Evolutionary conservation across 2,113 vertebrate genomes (phyloP), one percentile per base, ranked within the genome.

Genomic region (Muntiacus muntjak): DNA sequence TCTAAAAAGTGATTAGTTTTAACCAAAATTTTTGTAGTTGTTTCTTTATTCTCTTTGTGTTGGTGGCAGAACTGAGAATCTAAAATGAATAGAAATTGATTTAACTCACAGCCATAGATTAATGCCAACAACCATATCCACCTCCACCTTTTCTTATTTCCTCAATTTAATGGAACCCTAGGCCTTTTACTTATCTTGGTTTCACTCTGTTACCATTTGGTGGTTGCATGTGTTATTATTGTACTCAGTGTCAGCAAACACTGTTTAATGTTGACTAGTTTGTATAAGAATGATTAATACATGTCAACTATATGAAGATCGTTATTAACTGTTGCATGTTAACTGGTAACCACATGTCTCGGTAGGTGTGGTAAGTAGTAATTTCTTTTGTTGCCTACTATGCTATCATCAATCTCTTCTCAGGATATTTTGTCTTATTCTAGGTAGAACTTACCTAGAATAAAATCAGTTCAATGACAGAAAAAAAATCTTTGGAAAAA

Each of bases 381-480:
- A 78, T 50, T 95, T 92, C 19, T 95, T 62, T 86, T 76, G 1
- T 55, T 62, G 21, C 9, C 40, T 90, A 62, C 17, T 83, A 54
- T 92, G 25, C n/a, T 71, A 7, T 90, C 60, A 9, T 90, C 60
- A 92, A 0, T 79, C 26, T 26, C n/a, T 78, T 78, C 71, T 83
- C 76, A 94, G 36, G 8, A 50, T 96, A 52, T 76, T 95, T 83
- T 67, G 6, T 57, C n/a, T 74, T 94, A 81, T 16, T 89, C 43
- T 52, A 95, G 55, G 40, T 86, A 55, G 84, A 60, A 33, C 33
- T 86, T 91, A 89, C 16, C 40, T 71, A 83, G 81, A 92, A 96
- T 94, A 89, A 89, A 90, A 85, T 79, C 7, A 94, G 6, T 93
- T 78, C 94, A 87, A n/a, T 95, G 62, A n/a, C 81, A 52, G 40